Base-by-base conservation (phyloP, 2,113 vertebrate genomes). In the Cichladusa arquata region DNA sequence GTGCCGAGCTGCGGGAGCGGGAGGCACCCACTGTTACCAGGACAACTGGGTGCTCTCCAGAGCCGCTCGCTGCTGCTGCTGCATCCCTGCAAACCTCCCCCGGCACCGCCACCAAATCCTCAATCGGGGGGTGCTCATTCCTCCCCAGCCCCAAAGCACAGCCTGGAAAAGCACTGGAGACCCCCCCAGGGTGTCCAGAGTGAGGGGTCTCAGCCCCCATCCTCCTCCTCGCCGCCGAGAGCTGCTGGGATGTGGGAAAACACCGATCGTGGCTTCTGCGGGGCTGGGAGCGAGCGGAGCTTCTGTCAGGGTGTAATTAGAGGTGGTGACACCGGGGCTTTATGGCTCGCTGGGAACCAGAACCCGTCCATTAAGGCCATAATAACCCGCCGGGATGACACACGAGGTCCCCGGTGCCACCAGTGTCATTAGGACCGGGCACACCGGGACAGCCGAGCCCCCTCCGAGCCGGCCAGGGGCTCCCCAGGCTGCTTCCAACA, bases 1-100 rank as follows among this genome's bases (percentile, higher is more conserved):
- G 81, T 38, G 9, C 19, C 1, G 15, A 47, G 81, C 90, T 19
- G 45, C 9, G 2, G 87, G 82, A 86, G 54, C 29, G 1, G 4
- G 82, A 76, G 56, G 92, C 79, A 88, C 94, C 92, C 94, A 92
- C 91, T 73, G 92, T 95, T 95, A 90, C 95, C 93, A 93, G 95
- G 96, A 96, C 94, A 96, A 96, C 90, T 93, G 95, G 96, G 95
- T 94, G 96, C 96, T 96, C 88, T 92, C 66, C 5, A 2, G n/a
- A 91, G 92, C 82, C 78, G 74, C 96, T 72, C 8, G 88, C 90
- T 76, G 71, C 91, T 71, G 66, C 87, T 66, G 80, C 72, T 36
- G 76, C 69, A 71, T 81, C 82, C 78, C 86, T 64, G 82, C 95
- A 88, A 93, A 80, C 53, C 92, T 90, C 81, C 90, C 81, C 51